phyloP scores from a whole-genome alignment of 2,888 invertebrate species.

The Orthosia gothica region DNA sequence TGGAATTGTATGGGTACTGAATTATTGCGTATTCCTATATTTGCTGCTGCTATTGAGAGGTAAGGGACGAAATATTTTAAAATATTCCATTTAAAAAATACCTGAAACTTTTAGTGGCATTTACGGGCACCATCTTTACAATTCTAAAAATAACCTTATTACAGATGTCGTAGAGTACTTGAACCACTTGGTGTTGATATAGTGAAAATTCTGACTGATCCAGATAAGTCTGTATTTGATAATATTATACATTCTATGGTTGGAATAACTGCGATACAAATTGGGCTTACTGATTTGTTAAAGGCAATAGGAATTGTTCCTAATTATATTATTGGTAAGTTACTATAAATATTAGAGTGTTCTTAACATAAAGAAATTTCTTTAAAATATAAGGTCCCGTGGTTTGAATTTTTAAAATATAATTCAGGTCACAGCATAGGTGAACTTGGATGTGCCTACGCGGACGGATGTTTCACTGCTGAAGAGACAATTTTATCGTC shows the following conservation, averaged over 20 bases:
- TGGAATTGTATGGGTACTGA: conserved; percentile 5
- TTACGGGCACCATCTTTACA: too few relatives aligned
- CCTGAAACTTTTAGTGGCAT: too few relatives aligned
- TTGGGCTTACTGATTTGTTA: conserved; percentile 30
- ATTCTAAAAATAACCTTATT: too few relatives aligned
- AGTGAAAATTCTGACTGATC: conserved; percentile 91
- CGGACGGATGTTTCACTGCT: conserved; percentile 2
- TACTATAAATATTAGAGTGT: not conserved
- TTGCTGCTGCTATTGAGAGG: conserved; percentile 69
- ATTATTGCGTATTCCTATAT: conserved; percentile 53
- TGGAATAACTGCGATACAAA: conserved; percentile 37
- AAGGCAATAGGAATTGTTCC: conserved; percentile 31
- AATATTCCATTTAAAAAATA: too few relatives aligned
- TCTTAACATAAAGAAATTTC: too few relatives aligned
- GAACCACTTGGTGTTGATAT: conserved; percentile 92
- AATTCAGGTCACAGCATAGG: conserved; percentile 11
- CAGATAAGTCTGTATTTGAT: conserved; percentile 92
- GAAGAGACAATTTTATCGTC: conserved; percentile 22
- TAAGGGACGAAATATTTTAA: not conserved
- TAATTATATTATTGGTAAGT: conserved; percentile 34
- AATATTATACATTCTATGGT: conserved; percentile 27
- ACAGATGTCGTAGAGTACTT: conserved; percentile 90
- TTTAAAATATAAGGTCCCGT: too few relatives aligned
- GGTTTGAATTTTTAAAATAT: too few relatives aligned
- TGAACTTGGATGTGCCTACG: conserved; percentile 14